phyloP scores from a whole-genome alignment of 2,888 invertebrate species.

The Alloplasta piceator region DNA sequence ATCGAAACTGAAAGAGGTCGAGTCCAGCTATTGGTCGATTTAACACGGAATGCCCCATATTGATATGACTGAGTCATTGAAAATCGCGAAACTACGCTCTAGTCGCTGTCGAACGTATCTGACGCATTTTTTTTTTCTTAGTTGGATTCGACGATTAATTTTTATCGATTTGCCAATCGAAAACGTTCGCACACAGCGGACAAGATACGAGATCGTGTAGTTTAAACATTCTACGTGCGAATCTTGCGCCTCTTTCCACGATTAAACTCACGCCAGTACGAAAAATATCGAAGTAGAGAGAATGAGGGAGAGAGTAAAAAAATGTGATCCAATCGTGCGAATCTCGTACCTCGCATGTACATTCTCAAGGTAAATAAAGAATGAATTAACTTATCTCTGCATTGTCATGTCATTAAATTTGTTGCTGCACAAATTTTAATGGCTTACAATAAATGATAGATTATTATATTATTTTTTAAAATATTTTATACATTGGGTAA shows the following conservation, averaged over 20 bases:
- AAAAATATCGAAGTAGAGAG: background rate
- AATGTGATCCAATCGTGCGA: conserved; percentile 31
- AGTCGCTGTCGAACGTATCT: no score
- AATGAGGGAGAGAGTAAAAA: conserved; percentile 16
- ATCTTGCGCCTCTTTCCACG: background rate
- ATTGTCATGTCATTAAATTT: no score
- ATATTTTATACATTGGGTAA: no score
- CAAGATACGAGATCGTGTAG: background rate
- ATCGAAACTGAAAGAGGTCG: no score
- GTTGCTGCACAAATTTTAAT: no score
- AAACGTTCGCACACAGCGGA: background rate
- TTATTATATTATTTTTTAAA: no score
- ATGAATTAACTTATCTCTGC: conserved; percentile 35
- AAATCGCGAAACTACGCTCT: no score
- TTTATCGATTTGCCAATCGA: conserved; percentile 19
- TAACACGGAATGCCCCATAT: no score
- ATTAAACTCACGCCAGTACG: background rate
- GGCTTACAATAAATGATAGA: no score
- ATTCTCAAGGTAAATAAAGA: conserved; percentile 47
- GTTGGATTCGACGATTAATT: conserved; percentile 22
- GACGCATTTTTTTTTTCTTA: conserved; percentile 14
- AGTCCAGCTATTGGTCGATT: no score
- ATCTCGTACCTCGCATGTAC: conserved; percentile 45
- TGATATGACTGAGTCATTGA: no score
- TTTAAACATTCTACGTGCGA: background rate